A percentile compares a stretch with the other conserved stretches of the same genome.
Conservation (phyloP, 2,113 vertebrate species). For the Dipodomys ordii region DNA sequence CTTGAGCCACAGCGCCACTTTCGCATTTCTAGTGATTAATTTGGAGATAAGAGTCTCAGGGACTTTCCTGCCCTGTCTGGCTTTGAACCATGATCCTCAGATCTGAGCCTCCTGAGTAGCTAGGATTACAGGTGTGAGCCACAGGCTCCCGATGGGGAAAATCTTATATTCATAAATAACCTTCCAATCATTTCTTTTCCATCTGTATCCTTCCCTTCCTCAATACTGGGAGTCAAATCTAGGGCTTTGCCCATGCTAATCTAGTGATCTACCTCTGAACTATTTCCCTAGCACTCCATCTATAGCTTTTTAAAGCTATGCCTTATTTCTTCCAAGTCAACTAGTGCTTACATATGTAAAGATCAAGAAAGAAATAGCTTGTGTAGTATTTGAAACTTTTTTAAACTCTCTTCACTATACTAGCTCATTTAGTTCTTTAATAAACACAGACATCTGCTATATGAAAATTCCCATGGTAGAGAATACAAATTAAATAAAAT, state of each 20-base stretch:
- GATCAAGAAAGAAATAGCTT: neutral
- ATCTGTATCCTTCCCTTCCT: neutral
- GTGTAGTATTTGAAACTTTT: constrained; percentile 7
- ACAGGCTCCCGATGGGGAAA: too few species aligned
- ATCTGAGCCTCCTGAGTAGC: too few species aligned
- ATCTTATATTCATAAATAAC: neutral
- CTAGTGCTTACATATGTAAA: neutral
- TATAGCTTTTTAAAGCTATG: neutral
- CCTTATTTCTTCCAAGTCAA: neutral
- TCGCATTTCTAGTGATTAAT: too few species aligned
- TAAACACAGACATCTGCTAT: neutral
- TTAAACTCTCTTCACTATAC: neutral
- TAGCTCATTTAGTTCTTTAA: constrained; percentile 25
- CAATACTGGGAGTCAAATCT: neutral
- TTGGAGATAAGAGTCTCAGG: too few species aligned
- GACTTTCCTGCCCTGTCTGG: too few species aligned
- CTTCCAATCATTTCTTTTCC: neutral
- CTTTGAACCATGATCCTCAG: too few species aligned
- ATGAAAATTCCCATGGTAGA: neutral
- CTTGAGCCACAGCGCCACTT: too few species aligned
- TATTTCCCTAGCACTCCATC: neutral
- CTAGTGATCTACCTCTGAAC: neutral
- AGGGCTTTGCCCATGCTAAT: neutral
- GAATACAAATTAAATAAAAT: neutral
- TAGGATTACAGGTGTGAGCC: too few species aligned